Evolutionary conservation across 2,888 invertebrate genomes (phyloP).

Genomic region (Agrilus mali): DNA sequence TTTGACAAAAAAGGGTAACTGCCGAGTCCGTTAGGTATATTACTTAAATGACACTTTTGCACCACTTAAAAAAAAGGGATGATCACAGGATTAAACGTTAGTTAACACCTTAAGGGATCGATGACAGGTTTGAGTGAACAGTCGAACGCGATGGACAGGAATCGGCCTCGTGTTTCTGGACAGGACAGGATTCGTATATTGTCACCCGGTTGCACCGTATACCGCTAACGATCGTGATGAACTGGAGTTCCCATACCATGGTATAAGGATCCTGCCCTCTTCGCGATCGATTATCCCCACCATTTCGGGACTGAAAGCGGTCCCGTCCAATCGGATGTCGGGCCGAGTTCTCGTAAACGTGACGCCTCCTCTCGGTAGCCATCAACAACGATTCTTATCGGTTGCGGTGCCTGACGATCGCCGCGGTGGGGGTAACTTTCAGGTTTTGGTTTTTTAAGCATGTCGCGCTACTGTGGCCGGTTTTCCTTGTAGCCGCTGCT

Average conservation of each 20-base stretch:
- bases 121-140: not conserved
- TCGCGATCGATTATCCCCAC: slow-evolving; percentile 28
- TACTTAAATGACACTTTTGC: too few species aligned
- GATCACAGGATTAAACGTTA: too few species aligned
- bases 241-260: slow-evolving; percentile 21
- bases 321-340: slow-evolving; percentile 20
- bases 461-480: too few species aligned
- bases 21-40: too few species aligned
- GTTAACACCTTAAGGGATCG: too few species aligned
- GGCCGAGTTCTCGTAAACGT: slow-evolving; percentile 21
- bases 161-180: too few species aligned
- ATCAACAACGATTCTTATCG: slow-evolving; percentile 35
- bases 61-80: too few species aligned
- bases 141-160: not conserved
- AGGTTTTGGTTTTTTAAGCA: too few species aligned
- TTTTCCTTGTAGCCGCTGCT: too few species aligned
- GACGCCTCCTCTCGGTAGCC: slow-evolving; percentile 33
- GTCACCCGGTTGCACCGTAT: slow-evolving; percentile 8
- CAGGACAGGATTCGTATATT: slow-evolving; percentile 3
- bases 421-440: too few species aligned
- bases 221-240: slow-evolving; percentile 14
- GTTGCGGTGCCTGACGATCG: not conserved
- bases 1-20: too few species aligned
- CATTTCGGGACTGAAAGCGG: slow-evolving; percentile 12
- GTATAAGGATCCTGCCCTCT: slow-evolving; percentile 22